Base-by-base conservation (phyloP, 2,888 invertebrate genomes). In the Lochmaea capreae region DNA sequence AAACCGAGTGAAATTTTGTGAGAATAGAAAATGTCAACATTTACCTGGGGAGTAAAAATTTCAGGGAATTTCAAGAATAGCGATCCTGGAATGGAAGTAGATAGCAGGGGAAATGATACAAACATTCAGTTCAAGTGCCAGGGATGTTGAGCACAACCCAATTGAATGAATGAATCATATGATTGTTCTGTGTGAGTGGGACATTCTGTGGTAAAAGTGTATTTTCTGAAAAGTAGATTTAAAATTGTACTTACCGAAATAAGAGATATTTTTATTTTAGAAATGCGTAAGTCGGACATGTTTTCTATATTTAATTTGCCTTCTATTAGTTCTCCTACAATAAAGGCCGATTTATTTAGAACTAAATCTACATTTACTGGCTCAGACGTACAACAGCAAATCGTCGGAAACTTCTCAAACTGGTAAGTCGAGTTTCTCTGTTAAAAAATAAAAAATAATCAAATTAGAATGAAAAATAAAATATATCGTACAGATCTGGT, bases 321-420 rank as follows among this genome's bases (percentile, higher is more conserved):
- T n/a, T 59, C 9, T 26, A 67, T 59, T 46, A 14, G 9, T 8
- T 67, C 67, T 22, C 46, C 67, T 14, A 59, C 18, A 43, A 67
- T 14, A 26, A 67, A 67, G 11, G 33, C 58, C 14, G 26, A 22
- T 46, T 67, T 67, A 58, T 59, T n/a, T 9, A 67, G 10, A 22
- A 18, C 46, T 6, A 59, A 18, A 42, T 58, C 59, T n/a, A 59
- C 26, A 46, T 18, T 39, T 10, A 67, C 8, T n/a, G 18, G 33
- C 22, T 57, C 59, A n/a, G 14, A 42, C 5, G 22, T 22, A 46
- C n/a, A 46, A 9, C 58, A 67, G 58, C 58, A 67, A n/a, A 43
- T 46, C 22, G 18, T 16, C 26, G 61, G 61, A 39, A 61, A 61
- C n/a, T 61, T 39, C 39, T 61, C 61, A 9, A 61, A 39, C 14